Evolutionary conservation across 2,888 invertebrate genomes (phyloP), one percentile per base, ranked within the genome.

Genomic region (Crocallis elinguaria): DNA sequence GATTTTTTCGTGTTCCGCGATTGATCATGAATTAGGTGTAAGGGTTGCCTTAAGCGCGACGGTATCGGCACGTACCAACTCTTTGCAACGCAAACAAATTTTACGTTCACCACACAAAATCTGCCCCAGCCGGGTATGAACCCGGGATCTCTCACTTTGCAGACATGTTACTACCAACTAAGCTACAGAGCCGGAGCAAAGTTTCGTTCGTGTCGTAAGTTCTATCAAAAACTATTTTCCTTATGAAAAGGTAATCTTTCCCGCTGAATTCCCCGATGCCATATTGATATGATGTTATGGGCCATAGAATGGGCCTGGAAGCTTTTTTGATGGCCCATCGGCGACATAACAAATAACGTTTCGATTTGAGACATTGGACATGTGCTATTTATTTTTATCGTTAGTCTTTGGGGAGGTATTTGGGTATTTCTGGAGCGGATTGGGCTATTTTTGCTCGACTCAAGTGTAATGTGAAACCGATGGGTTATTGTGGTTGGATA

Each of bases 201-300:
- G n/a, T n/a, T n/a, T n/a, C n/a, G n/a, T n/a, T n/a, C n/a, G n/a
- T n/a, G n/a, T n/a, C 21, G 21, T 37, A 37, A n/a, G 12, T 12
- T 19, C 25, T 32, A 49, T 44, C 38, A 32, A 39, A 45, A 52
- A 39, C 36, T 23, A 37, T 42, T 46, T 46, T 30, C 38, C 46
- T 25, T 17, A 52, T 41, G 42, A 52, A 52, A 36, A 17, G 29
- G 12, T 12, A 19, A 36, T 49, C 16, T 33, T 17, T 23, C 25
- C 21, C 1, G 17, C 36, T 16, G 23, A 45, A 41, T 30, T 52
- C 46, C 35, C 41, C 23, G 23, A 52, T 30, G 46, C 36, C 46
- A 46, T 52, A 52, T 52, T 52, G 46, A 46, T 46, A 46, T 46
- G 37, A 53, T 48, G 25, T 53, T 33, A 38, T 36, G 16, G 27